Conservation (phyloP, 2,113 vertebrate species). For the Oceanites oceanicus region DNA sequence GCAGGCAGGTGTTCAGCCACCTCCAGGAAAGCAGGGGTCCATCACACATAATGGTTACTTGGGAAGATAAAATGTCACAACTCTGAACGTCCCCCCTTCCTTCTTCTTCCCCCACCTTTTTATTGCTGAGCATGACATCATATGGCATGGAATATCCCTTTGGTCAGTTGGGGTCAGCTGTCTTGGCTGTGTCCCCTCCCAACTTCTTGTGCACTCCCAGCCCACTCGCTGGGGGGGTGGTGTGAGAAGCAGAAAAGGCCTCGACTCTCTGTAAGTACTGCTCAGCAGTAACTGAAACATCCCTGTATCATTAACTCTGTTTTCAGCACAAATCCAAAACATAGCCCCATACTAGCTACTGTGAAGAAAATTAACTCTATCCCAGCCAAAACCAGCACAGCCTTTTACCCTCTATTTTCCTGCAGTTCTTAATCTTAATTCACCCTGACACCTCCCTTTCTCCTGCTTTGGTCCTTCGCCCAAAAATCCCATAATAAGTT, state of each 20-base stretch:
- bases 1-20: neutral
- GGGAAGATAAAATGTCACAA: neutral
- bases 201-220: neutral
- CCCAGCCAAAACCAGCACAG: neutral
- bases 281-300: neutral
- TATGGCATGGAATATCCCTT: neutral
- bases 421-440: neutral
- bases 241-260: neutral
- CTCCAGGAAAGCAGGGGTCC: neutral
- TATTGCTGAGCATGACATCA: neutral
- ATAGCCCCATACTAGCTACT: neutral
- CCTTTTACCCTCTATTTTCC: neutral
- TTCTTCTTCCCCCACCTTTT: neutral
- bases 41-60: rapidly evolving
- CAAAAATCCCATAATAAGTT: neutral
- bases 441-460: neutral
- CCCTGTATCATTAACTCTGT: neutral
- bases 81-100: neutral
- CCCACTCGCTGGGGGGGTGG: neutral
- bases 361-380: neutral
- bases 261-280: neutral
- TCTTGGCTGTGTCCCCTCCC: neutral
- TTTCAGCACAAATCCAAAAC: neutral
- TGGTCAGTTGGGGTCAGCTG: neutral
- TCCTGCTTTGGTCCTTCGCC: neutral